Conservation (phyloP, 1,140 invertebrate species). For the Bacillus rossius region DNA sequence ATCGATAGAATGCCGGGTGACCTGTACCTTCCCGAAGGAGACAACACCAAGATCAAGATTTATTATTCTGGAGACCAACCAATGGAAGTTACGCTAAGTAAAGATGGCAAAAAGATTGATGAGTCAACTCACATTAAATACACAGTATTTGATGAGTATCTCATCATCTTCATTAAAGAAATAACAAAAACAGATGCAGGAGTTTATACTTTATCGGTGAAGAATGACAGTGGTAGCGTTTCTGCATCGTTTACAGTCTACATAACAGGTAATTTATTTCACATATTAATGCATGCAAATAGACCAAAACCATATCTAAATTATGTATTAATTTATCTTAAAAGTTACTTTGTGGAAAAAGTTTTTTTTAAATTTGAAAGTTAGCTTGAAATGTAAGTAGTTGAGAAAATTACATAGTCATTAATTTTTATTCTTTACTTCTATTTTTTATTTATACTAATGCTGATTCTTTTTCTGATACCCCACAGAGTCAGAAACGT, state of each 20-base stretch:
- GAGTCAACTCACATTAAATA: conserved; percentile 83
- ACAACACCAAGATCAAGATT: conserved; percentile 94
- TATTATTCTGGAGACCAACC: conserved; percentile 90
- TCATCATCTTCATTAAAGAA: conserved; percentile 88
- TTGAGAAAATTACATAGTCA: too few species aligned
- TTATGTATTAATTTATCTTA: too few species aligned
- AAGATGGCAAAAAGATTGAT: conserved; percentile 69
- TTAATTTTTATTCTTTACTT: too few species aligned
- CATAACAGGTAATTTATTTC: conserved; percentile 62
- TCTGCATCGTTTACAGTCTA: conserved; percentile 77
- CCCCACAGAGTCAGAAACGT: too few species aligned
- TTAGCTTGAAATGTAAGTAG: too few species aligned
- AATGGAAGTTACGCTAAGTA: conserved; percentile 75
- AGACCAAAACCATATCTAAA: too few species aligned
- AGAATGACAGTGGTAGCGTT: conserved; percentile 87
- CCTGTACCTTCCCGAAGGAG: conserved; percentile 84
- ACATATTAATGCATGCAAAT: too few species aligned
- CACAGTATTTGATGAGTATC: conserved; percentile 93
- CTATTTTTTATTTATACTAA: too few species aligned
- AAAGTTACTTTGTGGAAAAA: too few species aligned
- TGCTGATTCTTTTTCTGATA: too few species aligned
- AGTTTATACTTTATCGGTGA: conserved; percentile 77
- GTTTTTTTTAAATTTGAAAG: too few species aligned
- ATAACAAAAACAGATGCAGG: conserved; percentile 80
- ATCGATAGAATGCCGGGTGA: conserved; percentile 91